These are phyloP conservation scores for Aix galericulata DNA, from an alignment of 2,113 vertebrate genomes.

Conservation along the genomic window DNA sequence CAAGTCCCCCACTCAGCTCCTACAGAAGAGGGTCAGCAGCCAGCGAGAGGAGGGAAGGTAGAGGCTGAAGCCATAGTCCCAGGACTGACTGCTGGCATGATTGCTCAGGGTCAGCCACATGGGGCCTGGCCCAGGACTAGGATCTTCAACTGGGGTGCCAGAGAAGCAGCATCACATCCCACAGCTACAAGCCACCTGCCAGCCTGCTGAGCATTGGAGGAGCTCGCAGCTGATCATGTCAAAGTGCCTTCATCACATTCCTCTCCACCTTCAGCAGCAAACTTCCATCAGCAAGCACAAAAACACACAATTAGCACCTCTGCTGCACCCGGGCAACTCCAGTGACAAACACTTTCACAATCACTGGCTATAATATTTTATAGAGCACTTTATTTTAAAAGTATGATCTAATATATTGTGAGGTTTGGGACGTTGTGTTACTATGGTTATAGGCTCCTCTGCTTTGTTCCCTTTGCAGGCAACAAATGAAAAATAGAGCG, in stretches of 20 bases:
- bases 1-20: background rate
- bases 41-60: background rate
- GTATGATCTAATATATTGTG: constrained; percentile 21
- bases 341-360: background rate
- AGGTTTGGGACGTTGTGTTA: background rate
- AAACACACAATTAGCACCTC: background rate
- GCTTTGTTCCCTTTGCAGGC: background rate
- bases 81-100: background rate
- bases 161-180: background rate
- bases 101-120: background rate
- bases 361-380: background rate
- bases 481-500: background rate
- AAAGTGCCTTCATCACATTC: background rate
- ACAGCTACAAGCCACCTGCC: background rate
- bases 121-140: background rate
- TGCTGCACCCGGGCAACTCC: background rate
- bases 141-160: background rate
- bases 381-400: background rate
- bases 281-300: accelerated
- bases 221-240: accelerated
- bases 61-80: background rate
- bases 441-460: constrained; percentile 16
- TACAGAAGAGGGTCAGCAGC: background rate
- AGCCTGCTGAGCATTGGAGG: accelerated
- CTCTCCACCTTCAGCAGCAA: background rate